Base-by-base conservation (phyloP, 2,797 vertebrate species). In the Acomys russatus region DNA sequence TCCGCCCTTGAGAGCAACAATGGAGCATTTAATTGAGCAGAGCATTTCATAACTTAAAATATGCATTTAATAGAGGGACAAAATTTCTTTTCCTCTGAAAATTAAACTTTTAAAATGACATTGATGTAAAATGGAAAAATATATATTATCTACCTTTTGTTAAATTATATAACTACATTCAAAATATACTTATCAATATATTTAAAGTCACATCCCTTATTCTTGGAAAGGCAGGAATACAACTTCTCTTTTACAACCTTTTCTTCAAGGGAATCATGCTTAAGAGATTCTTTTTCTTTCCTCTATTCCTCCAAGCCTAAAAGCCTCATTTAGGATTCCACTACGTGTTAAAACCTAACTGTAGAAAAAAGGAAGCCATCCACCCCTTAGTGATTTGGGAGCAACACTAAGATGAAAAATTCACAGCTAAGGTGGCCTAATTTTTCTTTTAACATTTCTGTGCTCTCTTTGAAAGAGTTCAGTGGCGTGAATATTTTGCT, bases 21-120 rank as follows among this genome's bases (percentile, higher is more conserved):
- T 28, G 88, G 9, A 59, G 9, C 14, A 96, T 78, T 92, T 73
- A 88, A 88, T 88, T 92, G n/a, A 68, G 23, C 15, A 1, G 5
- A 4, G 23, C 61, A 15, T 73, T 85, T 88, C 14, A 30, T 90
- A 35, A 74, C 35, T 54, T 92, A 54, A 8, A 91, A 97, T 95
- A 94, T 38, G 4, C n/a, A 25, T 30, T 59, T 87, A 12, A 23
- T n/a, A 2, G 76, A 83, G 17, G 17, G 2, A 54, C 8, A 15
- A 64, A 1, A 80, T 59, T 79, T 96, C 44, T 44, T 44, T 44
- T 44, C 44, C 44, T 44, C 44, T 44, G 44, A 44, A 44, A 44
- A 44, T 44, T 44, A 44, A 44, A 44, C 3, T 44, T 44, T 44
- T 44, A 44, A 44, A 44, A 44, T 44, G 44, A 44, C 44, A 44